Evolutionary conservation across 2,113 vertebrate genomes (phyloP).

Genomic region (Cephalopholis sonnerati): DNA sequence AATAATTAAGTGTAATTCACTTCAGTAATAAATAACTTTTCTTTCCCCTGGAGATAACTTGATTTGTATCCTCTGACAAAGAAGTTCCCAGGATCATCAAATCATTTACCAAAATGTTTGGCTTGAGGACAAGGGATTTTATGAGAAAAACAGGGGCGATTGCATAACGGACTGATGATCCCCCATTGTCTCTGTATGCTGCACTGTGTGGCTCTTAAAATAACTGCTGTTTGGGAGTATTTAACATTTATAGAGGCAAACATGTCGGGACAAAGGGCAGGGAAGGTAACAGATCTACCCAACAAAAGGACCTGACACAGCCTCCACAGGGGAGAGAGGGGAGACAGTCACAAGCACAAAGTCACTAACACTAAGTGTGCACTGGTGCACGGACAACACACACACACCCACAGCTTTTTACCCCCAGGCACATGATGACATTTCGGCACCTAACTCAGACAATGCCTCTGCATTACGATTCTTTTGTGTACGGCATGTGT

Average conservation of each 20-base stretch:
- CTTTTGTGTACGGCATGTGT: constrained; percentile 24
- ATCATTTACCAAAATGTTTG: constrained; percentile 28
- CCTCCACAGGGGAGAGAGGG: constrained; percentile 44
- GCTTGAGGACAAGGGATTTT: constrained; percentile 19
- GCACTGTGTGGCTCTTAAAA: constrained; percentile 19
- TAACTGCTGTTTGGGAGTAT: constrained; percentile 38
- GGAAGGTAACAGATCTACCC: constrained; percentile 52
- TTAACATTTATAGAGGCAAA: constrained; percentile 57
- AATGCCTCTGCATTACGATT: constrained; percentile 1
- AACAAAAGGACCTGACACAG: constrained; percentile 63
- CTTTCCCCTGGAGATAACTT: not conserved
- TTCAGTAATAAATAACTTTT: not conserved
- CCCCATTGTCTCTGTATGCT: constrained; percentile 28
- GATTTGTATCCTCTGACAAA: constrained; percentile 7
- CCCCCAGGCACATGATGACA: constrained; percentile 62
- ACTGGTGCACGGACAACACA: constrained; percentile 14
- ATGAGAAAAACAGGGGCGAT: constrained; percentile 25
- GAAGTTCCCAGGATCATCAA: not conserved
- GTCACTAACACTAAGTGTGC: constrained; percentile 11
- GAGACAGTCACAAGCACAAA: constrained; percentile 33
- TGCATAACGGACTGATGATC: constrained; percentile 49
- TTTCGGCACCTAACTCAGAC: constrained; percentile 67
- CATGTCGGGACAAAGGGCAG: constrained; percentile 59
- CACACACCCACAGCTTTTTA: constrained; percentile 28
- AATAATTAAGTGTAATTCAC: not conserved